These are phyloP conservation scores for Microdon myrmicae DNA, from an alignment of 2,888 invertebrate species.

Conservation along the genomic window DNA sequence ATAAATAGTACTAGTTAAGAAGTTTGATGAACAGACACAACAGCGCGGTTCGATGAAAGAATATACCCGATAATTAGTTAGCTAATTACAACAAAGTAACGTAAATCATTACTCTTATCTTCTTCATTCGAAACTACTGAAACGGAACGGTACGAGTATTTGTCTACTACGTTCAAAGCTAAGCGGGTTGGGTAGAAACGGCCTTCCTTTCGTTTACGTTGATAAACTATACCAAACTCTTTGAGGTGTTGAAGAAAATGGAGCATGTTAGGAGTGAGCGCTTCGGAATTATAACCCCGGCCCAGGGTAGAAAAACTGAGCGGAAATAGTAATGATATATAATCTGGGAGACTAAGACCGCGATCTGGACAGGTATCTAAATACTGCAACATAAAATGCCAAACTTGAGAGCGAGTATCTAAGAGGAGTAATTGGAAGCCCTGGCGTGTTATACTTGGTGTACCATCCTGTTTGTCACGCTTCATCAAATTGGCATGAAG, in stretches of 20 bases:
- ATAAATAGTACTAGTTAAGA: conserved; percentile 90
- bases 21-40: conserved; percentile 93
- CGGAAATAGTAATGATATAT: conserved; percentile 93
- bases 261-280: conserved; percentile 86
- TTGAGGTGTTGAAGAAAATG: conserved; percentile 93
- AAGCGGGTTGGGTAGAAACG: conserved; percentile 94
- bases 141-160: conserved; percentile 67
- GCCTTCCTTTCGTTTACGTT: conserved; percentile 91
- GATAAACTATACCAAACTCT: conserved; percentile 97
- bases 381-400: conserved; percentile 97
- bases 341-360: conserved; percentile 88
- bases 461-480: conserved; percentile 74
- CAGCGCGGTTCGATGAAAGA: conserved; percentile 95
- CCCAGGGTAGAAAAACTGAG: conserved; percentile 94
- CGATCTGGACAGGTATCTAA: conserved; percentile 89
- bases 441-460: conserved; percentile 89
- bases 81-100: conserved; percentile 96
- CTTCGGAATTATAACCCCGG: conserved; percentile 94
- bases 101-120: conserved; percentile 69
- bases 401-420: conserved; percentile 82
- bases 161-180: conserved; percentile 83
- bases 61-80: conserved; percentile 89
- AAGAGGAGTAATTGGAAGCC: conserved; percentile 97
- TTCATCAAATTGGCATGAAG: conserved; percentile 94
- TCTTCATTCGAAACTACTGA: conserved; percentile 66